These are phyloP conservation scores for Myotis lucifugus DNA, from an alignment of 2,113 vertebrate species.

Conservation along the genomic window DNA sequence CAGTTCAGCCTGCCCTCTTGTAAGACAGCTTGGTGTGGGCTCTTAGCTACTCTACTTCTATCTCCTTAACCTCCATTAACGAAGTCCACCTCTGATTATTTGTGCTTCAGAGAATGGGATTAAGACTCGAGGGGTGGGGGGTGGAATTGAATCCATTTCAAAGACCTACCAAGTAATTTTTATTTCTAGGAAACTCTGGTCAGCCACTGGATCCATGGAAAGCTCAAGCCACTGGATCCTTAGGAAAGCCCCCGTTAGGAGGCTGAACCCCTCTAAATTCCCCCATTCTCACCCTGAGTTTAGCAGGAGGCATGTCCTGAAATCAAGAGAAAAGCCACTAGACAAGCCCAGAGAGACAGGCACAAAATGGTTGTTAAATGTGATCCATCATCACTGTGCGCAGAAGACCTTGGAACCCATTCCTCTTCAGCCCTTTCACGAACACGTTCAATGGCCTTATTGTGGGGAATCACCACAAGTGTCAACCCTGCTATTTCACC, in stretches of 20 bases:
- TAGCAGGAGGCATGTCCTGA: background rate
- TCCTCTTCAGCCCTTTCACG: slow-evolving; percentile 62
- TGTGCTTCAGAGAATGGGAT: background rate
- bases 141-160: background rate
- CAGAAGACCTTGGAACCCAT: slow-evolving; percentile 54
- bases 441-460: slow-evolving; percentile 63
- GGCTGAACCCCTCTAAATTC: background rate
- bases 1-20: background rate
- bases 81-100: background rate
- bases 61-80: background rate
- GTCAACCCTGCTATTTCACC: slow-evolving; percentile 74
- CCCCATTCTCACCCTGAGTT: background rate
- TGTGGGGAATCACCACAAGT: slow-evolving; percentile 68
- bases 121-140: background rate
- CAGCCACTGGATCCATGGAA: background rate
- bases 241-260: background rate
- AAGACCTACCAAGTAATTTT: background rate
- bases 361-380: slow-evolving; percentile 44
- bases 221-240: background rate
- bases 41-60: background rate
- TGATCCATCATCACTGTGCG: background rate
- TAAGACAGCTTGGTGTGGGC: background rate
- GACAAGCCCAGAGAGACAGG: slow-evolving; percentile 46
- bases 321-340: slow-evolving; percentile 51
- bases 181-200: background rate